Evolutionary conservation across 1,140 invertebrate species (phyloP).

Genomic region (Cardiocondyla obscurior): DNA sequence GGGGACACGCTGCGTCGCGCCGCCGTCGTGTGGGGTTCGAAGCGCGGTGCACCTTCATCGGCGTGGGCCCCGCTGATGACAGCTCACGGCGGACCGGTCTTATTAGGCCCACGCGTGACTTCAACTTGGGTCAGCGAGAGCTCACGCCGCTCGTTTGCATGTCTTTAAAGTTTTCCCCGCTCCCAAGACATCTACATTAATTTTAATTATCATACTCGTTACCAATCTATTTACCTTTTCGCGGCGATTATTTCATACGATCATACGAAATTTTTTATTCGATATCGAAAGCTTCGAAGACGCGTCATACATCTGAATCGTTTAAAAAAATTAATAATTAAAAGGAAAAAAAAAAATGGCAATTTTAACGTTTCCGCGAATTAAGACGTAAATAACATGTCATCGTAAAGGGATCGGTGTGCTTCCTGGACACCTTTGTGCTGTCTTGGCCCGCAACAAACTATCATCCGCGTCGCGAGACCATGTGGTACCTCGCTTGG

Average conservation of each 20-base stretch:
- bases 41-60: neutral
- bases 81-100: constrained; percentile 33
- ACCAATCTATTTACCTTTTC: neutral
- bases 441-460: constrained; percentile 26
- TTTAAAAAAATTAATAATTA: no score
- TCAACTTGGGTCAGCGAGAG: neutral
- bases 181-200: neutral
- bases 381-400: constrained; percentile 35
- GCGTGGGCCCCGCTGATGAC: constrained; percentile 48
- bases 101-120: constrained; percentile 52
- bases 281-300: neutral
- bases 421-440: constrained; percentile 33
- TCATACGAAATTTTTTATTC: neutral
- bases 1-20: neutral
- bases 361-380: constrained; percentile 23
- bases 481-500: constrained; percentile 18
- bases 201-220: constrained; percentile 3
- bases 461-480: constrained; percentile 23
- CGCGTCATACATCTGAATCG: neutral
- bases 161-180: neutral
- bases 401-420: constrained; percentile 7
- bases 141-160: neutral
- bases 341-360: neutral
- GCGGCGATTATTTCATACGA: neutral
- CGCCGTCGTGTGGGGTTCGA: constrained; percentile 12